These are phyloP conservation scores for Mycetomoellerius zeteki DNA, from an alignment of 1,140 invertebrate species.

Conservation along the genomic window DNA sequence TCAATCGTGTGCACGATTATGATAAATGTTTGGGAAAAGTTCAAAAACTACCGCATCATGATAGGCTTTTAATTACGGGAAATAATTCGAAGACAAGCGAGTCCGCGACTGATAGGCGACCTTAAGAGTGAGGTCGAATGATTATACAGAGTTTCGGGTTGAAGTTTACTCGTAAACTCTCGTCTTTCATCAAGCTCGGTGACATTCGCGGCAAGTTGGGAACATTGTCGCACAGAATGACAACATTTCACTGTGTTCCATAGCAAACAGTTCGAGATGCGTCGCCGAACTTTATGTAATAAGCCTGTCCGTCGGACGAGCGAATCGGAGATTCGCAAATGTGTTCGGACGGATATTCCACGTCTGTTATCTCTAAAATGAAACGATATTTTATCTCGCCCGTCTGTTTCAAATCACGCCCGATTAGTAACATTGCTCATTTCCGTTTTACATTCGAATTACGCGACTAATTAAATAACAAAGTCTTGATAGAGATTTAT, in stretches of 20 bases:
- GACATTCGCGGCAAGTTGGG: slow-evolving; percentile 44
- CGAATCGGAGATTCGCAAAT: slow-evolving; percentile 20
- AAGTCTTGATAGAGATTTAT: background rate
- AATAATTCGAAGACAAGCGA: slow-evolving; percentile 22
- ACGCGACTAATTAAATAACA: slow-evolving; percentile 2
- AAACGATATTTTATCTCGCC: background rate
- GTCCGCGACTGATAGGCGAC: slow-evolving; percentile 3
- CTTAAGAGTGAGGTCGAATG: slow-evolving; percentile 27
- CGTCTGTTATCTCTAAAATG: background rate
- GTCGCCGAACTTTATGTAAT: slow-evolving; percentile 34
- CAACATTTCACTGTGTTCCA: slow-evolving; percentile 18
- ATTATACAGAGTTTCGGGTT: slow-evolving; percentile 30
- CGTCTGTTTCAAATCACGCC: background rate
- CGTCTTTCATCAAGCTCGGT: slow-evolving; percentile 36
- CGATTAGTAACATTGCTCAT: slow-evolving; percentile 2
- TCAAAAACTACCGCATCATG: background rate
- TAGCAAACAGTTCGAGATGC: slow-evolving; percentile 14
- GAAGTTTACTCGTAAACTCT: slow-evolving; percentile 57
- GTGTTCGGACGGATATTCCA: background rate
- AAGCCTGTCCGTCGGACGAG: background rate
- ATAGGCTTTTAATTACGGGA: slow-evolving; percentile 24
- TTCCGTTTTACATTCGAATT: background rate
- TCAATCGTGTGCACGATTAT: background rate
- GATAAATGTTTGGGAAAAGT: background rate
- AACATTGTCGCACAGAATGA: slow-evolving; percentile 35